phyloP scores from a whole-genome alignment of 1,140 invertebrate species.

The Latrodectus geometricus region DNA sequence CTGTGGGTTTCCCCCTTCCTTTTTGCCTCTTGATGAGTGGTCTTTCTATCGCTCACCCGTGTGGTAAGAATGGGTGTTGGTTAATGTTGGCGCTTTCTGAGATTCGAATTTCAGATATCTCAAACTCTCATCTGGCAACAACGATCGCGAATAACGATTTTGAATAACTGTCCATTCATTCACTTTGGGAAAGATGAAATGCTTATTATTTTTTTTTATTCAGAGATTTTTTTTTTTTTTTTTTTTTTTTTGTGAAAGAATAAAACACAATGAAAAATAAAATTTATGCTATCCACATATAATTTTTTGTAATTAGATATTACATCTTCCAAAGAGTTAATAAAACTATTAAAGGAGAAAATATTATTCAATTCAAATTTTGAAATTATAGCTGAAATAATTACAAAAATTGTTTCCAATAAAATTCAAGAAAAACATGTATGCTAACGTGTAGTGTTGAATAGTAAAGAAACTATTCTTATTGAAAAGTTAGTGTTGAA shows the following conservation, averaged over 20 bases:
- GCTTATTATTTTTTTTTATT: not conserved
- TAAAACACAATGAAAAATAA: not conserved
- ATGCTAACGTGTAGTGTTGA: too few species aligned
- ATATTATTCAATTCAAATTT: too few species aligned
- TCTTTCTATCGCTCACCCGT: not conserved
- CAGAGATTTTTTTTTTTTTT: too few species aligned
- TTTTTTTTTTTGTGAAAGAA: not conserved
- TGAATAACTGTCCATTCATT: not conserved
- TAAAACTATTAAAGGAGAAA: too few species aligned
- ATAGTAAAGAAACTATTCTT: too few species aligned
- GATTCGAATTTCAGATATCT: slow-evolving; percentile 15
- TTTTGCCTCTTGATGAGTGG: not conserved
- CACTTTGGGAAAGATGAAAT: not conserved
- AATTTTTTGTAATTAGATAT: too few species aligned
- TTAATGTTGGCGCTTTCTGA: slow-evolving; percentile 4
- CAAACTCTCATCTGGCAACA: slow-evolving; percentile 13
- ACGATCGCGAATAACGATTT: not conserved
- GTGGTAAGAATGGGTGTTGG: slow-evolving; percentile 12
- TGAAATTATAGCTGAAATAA: too few species aligned
- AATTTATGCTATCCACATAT: not conserved
- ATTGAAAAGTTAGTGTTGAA: too few species aligned
- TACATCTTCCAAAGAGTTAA: too few species aligned
- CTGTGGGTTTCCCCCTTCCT: not conserved
- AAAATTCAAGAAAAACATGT: too few species aligned
- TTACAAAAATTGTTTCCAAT: too few species aligned